Conservation (phyloP, 2,113 vertebrate genomes). For the Motacilla alba region DNA sequence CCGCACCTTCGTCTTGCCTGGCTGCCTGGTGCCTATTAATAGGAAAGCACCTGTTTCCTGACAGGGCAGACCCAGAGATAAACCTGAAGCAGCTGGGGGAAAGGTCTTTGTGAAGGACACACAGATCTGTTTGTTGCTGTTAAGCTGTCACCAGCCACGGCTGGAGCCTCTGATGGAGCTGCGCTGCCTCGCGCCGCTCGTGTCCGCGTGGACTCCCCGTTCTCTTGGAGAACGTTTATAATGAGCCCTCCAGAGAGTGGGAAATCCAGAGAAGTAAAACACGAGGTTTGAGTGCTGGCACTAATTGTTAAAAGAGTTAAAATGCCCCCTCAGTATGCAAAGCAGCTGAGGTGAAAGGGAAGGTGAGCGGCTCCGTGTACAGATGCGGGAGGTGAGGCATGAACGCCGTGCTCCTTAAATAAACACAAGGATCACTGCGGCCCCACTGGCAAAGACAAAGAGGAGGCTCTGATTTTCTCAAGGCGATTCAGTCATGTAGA, state of each 20-base stretch:
- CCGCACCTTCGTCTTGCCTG: slow-evolving; percentile 71
- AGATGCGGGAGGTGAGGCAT: slow-evolving; percentile 4
- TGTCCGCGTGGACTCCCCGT: not conserved
- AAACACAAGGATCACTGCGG: not conserved
- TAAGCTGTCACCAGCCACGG: not conserved
- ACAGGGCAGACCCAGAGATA: slow-evolving; percentile 34
- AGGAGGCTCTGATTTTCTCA: slow-evolving; percentile 25
- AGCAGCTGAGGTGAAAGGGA: not conserved
- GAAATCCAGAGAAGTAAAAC: slow-evolving; percentile 6
- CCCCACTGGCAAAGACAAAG: slow-evolving; percentile 46
- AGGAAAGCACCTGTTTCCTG: slow-evolving; percentile 82
- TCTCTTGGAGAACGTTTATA: not conserved
- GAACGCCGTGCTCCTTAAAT: not conserved
- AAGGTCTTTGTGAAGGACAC: slow-evolving; percentile 69
- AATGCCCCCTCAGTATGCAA: not conserved
- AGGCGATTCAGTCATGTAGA: slow-evolving; percentile 32
- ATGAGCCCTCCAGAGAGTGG: slow-evolving; percentile 44
- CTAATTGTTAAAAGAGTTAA: slow-evolving; percentile 43
- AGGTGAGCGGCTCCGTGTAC: not conserved
- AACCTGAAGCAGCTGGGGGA: slow-evolving; percentile 64
- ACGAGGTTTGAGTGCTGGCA: not conserved
- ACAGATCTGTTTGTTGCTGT: slow-evolving; percentile 15
- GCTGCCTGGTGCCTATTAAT: slow-evolving; percentile 69
- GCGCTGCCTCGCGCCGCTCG: not conserved
- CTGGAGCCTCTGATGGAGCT: not conserved